Conservation (phyloP, 2,888 invertebrate species). For the Rhogogaster chlorosoma region DNA sequence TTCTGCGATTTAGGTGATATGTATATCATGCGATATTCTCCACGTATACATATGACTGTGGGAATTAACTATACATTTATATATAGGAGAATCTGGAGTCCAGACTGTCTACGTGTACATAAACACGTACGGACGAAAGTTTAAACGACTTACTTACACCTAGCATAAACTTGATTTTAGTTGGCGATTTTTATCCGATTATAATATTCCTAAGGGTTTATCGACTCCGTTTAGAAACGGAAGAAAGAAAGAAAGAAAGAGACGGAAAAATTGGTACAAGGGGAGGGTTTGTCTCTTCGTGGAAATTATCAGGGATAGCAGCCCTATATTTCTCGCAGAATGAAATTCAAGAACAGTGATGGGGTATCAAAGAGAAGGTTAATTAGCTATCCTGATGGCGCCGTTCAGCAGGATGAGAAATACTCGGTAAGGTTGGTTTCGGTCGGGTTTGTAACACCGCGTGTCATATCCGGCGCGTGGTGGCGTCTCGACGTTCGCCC, state of each 20-base stretch:
- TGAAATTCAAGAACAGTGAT: slow-evolving; percentile 20
- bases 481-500: not conserved
- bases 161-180: slow-evolving; percentile 3
- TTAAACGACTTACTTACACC: not conserved
- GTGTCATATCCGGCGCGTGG: slow-evolving; percentile 47
- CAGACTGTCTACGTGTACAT: not conserved
- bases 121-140: not conserved
- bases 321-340: not conserved
- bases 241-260: not conserved
- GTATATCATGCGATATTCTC: not conserved
- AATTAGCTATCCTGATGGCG: not conserved
- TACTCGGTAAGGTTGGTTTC: slow-evolving; percentile 20
- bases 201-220: not conserved
- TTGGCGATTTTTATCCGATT: not conserved
- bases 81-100: not conserved
- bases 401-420: not conserved
- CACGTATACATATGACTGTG: not conserved
- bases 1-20: not conserved
- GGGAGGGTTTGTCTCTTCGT: not conserved
- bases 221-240: not conserved
- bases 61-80: not conserved
- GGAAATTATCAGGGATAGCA: not conserved
- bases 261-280: not conserved
- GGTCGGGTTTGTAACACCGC: slow-evolving; percentile 12
- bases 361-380: slow-evolving; percentile 13